Evolutionary conservation across 2,113 vertebrate species (phyloP), one percentile per base, ranked within the genome.

Genomic region (Hystrix brachyura): DNA sequence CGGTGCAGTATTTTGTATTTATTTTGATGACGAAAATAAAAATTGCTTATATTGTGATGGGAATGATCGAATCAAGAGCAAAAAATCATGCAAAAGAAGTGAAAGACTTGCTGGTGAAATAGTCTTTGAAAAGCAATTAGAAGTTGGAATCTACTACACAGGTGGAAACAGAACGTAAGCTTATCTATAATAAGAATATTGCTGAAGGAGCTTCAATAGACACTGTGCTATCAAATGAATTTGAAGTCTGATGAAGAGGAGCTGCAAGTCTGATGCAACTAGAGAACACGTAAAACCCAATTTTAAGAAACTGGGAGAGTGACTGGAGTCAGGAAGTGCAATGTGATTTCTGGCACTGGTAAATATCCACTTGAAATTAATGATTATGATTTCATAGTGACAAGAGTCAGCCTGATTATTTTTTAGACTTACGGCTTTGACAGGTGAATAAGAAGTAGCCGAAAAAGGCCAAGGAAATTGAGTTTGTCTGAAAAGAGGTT

Each of bases 301-400:
- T 3, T 34, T 19, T 71, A 82, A 83, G 34, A 7, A 2, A 34
- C 15, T 19, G 1, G 13, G 43, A 84, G n/a, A 69, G 7, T 53
- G 64, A 76, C 25, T 74, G 38, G 78, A 82, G 84, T 14, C 25
- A 17, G 34, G 4, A 62, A 86, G 88, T 82, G 12, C 19, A 59
- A 64, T 60, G n/a, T 88, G 51, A 94, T 48, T 94, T 27, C 25
- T 91, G 34, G 29, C 15, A 65, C 95, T 84, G 85, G 78, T 95
- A 89, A 91, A 74, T 25, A 64, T 74, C 17, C 46, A 55, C 71
- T 80, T 91, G 78, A 93, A 60, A 82, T 93, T 90, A 88, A 38
- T 57, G 82, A 83, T 88, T 93, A 80, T 69, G 29, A 94, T 91
- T 91, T 96, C 86, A 84, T 83, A 93, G 43, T 93, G 60, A 91